These are phyloP conservation scores for Palythoa grandiflora DNA, from an alignment of 92 coral and sea anemone species.

Conservation along the genomic window DNA sequence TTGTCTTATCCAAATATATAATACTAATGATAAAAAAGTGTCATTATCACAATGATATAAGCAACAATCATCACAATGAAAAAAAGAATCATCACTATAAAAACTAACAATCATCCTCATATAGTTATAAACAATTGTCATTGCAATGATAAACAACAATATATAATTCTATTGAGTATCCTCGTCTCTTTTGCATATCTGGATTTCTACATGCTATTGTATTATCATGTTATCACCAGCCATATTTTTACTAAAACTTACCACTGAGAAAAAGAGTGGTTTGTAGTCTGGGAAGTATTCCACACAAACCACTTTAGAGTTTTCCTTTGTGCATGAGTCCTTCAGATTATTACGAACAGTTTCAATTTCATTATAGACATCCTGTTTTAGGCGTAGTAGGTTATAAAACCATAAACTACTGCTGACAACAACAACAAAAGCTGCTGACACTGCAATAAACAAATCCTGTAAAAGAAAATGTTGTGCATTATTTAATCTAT, in stretches of 20 bases:
- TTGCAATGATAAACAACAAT: no score
- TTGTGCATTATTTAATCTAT: no score
- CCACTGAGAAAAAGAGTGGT: slow-evolving; percentile 74
- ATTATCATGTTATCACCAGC: background rate
- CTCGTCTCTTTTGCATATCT: no score
- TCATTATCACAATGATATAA: no score
- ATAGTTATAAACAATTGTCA: no score
- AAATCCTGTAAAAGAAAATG: slow-evolving; percentile 64
- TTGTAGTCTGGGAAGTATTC: slow-evolving; percentile 77
- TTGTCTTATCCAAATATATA: no score
- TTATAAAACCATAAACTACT: slow-evolving; percentile 90
- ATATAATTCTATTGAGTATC: no score
- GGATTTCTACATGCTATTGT: background rate
- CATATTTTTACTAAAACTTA: slow-evolving; percentile 42
- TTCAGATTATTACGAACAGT: slow-evolving; percentile 42
- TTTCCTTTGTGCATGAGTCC: background rate
- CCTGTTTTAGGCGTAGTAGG: slow-evolving; percentile 67
- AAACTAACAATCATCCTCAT: no score
- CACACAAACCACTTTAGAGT: slow-evolving; percentile 1
- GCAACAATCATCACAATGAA: no score
- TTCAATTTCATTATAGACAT: slow-evolving; percentile 62
- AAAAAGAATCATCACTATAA: no score
- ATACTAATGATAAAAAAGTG: no score
- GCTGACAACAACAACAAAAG: slow-evolving; percentile 75
- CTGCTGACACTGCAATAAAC: slow-evolving; percentile 71